Percentiles rank a stretch among this genome's conserved stretches.
Evolutionary conservation across 2,113 vertebrate species (phyloP).

Genomic region (Phylloscopus trochiloides): DNA sequence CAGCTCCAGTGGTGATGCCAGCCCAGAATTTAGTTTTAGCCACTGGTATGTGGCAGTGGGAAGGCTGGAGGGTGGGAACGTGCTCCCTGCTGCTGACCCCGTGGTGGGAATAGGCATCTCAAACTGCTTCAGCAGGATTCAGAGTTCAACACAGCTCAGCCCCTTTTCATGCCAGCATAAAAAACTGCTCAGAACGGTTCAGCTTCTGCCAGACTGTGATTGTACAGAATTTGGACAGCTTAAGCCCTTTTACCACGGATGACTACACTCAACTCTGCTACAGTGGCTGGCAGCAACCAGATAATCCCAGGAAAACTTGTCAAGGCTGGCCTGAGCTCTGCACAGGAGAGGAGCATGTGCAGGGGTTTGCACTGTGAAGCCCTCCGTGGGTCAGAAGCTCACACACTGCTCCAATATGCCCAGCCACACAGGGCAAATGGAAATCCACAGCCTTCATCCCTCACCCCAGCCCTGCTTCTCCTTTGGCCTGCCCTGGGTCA

Average conservation of each 20-base stretch:
- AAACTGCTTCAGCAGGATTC: background rate
- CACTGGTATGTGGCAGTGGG: background rate
- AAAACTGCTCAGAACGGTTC: background rate
- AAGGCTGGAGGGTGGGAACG: background rate
- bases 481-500: background rate
- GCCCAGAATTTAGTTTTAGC: background rate
- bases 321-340: background rate
- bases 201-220: background rate
- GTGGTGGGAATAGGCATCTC: background rate
- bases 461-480: background rate
- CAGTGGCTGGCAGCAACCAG: background rate
- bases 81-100: background rate
- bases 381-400: background rate
- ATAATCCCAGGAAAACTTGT: background rate
- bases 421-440: fast-evolving
- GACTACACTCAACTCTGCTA: background rate
- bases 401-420: background rate
- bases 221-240: background rate
- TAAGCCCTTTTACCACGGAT: background rate
- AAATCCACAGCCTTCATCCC: background rate
- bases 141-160: background rate
- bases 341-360: fast-evolving
- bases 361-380: background rate
- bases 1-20: background rate
- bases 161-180: background rate